Evolutionary conservation across 2,888 invertebrate genomes (phyloP), one percentile per base, ranked within the genome.

Genomic region (Cataglyphis altisquamis): DNA sequence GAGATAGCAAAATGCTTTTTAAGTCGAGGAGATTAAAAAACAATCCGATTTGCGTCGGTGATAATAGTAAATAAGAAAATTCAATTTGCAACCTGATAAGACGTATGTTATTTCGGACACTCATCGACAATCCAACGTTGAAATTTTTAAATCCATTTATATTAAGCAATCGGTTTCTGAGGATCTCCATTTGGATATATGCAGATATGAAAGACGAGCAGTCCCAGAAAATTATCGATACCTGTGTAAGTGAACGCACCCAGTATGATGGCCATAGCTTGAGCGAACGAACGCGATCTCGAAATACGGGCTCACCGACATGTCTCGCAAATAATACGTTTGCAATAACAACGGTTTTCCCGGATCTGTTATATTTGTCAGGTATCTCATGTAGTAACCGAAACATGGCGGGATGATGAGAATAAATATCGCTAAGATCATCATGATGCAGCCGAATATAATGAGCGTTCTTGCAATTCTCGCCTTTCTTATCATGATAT

Each of bases 401-500:
- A 75, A 75, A 36, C 64, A 64, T 15, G 75, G 75, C 5, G 39
- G 52, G 8, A 52, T n/a, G 63, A 55, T n/a, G 10, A 75, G 39
- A 39, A 52, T 32, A 21, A 64, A n/a, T 12, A 29, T 32, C 29
- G 64, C 48, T 0, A 52, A 1, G 6, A 39, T 3, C 64, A 64
- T 74, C 36, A 64, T 45, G n/a, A 39, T 25, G 29, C 73, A 77
- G n/a, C 83, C 81, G 10, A 81, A 68, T 32, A 83, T 45, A 57
- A 75, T 73, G n/a, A 87, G 62, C 8, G 41, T 75, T 36, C 82
- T 57, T 29, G 86, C 75, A n/a, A 83, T n/a, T 21, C 41, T 75
- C 4, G 84, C 84, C 18, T 84, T 83, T 60, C 67, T 84, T 12
- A 83, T 67, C 87, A 86, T 86, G 25, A 57, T 63, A 1, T 62